phyloP scores from a whole-genome alignment of 2,797 vertebrate species.

The Mormyrus proboscirostris region DNA sequence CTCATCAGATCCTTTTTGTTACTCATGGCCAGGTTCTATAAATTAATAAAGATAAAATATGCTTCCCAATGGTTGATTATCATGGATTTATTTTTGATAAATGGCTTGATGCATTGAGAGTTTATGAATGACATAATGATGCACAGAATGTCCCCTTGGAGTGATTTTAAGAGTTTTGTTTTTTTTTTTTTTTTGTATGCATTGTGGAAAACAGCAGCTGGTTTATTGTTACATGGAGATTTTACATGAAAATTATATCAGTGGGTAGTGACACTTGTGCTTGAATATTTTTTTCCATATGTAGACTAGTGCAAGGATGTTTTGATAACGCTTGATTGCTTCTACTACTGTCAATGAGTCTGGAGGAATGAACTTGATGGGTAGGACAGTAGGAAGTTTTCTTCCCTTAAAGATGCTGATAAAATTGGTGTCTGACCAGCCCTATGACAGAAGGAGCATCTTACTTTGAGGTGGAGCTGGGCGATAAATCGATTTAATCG shows the following conservation, averaged over 20 bases:
- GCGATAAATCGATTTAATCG: no score
- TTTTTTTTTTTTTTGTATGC: background rate
- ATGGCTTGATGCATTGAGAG: background rate
- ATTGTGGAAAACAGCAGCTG: background rate
- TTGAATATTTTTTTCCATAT: background rate
- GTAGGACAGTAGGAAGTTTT: background rate
- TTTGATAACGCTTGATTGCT: background rate
- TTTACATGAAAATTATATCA: background rate
- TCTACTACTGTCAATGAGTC: background rate
- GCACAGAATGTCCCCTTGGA: background rate
- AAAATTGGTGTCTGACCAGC: background rate
- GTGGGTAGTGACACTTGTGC: background rate
- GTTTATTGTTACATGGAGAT: background rate
- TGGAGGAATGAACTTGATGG: background rate
- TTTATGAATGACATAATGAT: background rate
- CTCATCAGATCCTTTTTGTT: background rate
- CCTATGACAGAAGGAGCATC: background rate
- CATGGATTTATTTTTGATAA: background rate
- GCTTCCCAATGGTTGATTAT: background rate
- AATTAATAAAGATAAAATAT: background rate
- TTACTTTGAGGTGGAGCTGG: background rate
- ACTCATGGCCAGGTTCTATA: background rate
- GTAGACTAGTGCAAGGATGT: background rate
- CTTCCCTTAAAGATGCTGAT: background rate
- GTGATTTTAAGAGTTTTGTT: background rate